These are phyloP conservation scores for Drosophila bifasciata DNA, from an alignment of 1,140 invertebrate species.

Conservation along the genomic window DNA sequence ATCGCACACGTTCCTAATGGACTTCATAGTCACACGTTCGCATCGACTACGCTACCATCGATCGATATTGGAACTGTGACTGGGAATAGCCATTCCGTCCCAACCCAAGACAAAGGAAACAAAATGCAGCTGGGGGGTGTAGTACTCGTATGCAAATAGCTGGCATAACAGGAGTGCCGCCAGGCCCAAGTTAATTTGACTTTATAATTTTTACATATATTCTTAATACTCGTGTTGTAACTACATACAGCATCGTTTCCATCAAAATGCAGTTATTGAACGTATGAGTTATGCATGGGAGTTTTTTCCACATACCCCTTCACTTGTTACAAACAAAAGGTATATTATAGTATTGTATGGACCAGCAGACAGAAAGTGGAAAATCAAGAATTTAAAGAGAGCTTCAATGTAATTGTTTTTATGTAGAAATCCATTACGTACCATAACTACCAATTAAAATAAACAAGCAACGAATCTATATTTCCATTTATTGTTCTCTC, in stretches of 20 bases:
- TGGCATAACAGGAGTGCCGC: conserved; percentile 17
- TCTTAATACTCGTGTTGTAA: too few relatives aligned
- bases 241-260: not conserved
- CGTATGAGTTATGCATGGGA: conserved; percentile 14
- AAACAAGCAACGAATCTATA: too few relatives aligned
- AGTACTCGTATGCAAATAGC: conserved; percentile 25
- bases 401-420: too few relatives aligned
- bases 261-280: conserved; percentile 32
- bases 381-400: too few relatives aligned
- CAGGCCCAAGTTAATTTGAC: conserved; percentile 34
- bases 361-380: too few relatives aligned
- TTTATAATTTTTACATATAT: conserved; percentile 36
- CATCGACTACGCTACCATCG: conserved; percentile 15
- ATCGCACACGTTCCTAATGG: conserved; percentile 56
- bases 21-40: conserved; percentile 60
- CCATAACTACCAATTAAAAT: too few relatives aligned
- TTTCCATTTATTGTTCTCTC: too few relatives aligned
- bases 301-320: not conserved
- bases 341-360: too few relatives aligned
- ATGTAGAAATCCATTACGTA: too few relatives aligned
- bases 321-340: too few relatives aligned
- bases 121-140: conserved; percentile 1
- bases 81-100: conserved; percentile 4
- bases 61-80: conserved; percentile 26
- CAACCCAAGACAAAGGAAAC: not conserved